Percentiles rank a stretch among this genome's conserved stretches.
These are phyloP conservation scores for Dendroctonus valens DNA, from an alignment of 1,140 invertebrate species.

Conservation along the genomic window DNA sequence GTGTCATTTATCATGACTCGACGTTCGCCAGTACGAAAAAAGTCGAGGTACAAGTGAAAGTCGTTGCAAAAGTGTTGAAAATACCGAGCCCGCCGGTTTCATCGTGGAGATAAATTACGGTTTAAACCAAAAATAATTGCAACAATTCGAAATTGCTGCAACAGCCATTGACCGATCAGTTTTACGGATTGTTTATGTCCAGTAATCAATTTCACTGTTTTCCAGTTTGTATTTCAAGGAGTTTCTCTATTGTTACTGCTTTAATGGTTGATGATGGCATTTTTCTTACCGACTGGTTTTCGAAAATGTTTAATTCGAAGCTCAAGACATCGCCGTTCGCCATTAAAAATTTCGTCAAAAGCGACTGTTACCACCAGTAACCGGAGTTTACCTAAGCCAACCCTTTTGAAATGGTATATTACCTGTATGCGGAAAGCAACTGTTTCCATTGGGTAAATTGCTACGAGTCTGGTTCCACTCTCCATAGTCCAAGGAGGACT, in stretches of 20 bases:
- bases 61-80: conserved; percentile 7
- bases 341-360: no score
- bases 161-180: not conserved
- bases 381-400: no score
- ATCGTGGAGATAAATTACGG: conserved; percentile 7
- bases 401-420: no score
- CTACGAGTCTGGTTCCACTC: conserved; percentile 15
- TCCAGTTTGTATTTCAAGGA: not conserved
- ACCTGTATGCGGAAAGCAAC: conserved; percentile 7
- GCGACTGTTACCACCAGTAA: no score
- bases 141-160: conserved; percentile 1
- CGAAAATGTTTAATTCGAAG: no score
- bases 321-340: no score
- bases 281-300: no score
- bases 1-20: not conserved
- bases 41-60: conserved; percentile 10
- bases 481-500: conserved; percentile 2
- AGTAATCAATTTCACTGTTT: not conserved
- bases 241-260: not conserved
- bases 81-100: conserved; percentile 1
- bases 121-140: conserved; percentile 14
- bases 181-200: not conserved
- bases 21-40: not conserved
- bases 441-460: no score
- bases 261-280: no score